These are phyloP conservation scores for Hydropsyche tenuis DNA, from an alignment of 1,140 invertebrate genomes.

Conservation along the genomic window DNA sequence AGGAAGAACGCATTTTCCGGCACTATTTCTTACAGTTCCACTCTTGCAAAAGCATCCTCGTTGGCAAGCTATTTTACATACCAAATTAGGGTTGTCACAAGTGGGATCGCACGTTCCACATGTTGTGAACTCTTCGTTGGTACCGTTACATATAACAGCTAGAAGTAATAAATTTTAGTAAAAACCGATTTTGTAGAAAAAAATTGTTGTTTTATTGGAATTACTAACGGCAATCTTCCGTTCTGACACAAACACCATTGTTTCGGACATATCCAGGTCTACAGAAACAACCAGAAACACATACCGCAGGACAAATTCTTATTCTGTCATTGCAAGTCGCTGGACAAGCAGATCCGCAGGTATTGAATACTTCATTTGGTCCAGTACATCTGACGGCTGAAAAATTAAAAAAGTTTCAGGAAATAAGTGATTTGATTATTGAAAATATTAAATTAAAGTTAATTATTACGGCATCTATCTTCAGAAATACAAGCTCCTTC, in stretches of 20 bases:
- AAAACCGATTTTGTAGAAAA: not conserved
- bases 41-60: slow-evolving; percentile 25
- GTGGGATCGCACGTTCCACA: slow-evolving; percentile 27
- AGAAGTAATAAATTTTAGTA: not conserved
- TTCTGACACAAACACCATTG: slow-evolving; percentile 33
- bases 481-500: not conserved
- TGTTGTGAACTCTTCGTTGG: slow-evolving; percentile 14
- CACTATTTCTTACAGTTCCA: slow-evolving; percentile 18
- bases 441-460: not conserved
- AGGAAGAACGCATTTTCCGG: not conserved
- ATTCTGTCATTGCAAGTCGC: slow-evolving; percentile 9
- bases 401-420: not conserved
- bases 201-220: not conserved
- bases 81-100: not conserved
- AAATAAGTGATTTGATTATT: not conserved
- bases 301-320: not conserved
- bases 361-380: slow-evolving; percentile 12
- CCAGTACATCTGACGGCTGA: not conserved
- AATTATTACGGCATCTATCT: slow-evolving; percentile 4
- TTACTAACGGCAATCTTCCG: slow-evolving; percentile 33
- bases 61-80: slow-evolving; percentile 1
- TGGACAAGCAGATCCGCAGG: slow-evolving; percentile 11
- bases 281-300: slow-evolving; percentile 16
- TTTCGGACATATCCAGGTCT: slow-evolving; percentile 26
- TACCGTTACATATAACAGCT: not conserved